Percentiles rank a stretch among this genome's conserved stretches.
phyloP scores from a whole-genome alignment of 1,140 invertebrate genomes.

The Pogonomyrmex californicus region DNA sequence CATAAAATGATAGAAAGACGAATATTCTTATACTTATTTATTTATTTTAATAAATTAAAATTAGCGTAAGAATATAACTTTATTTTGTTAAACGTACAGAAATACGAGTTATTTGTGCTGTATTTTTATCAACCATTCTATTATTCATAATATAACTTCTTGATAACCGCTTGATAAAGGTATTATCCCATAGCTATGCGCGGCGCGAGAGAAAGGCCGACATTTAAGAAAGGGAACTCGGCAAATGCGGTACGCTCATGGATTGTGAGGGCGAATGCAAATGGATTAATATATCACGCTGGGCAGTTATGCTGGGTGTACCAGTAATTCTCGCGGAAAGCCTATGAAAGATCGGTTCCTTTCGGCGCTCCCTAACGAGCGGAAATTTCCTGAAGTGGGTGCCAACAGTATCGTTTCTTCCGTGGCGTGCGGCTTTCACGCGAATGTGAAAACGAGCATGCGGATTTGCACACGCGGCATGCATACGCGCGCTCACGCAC shows the following conservation, averaged over 20 bases:
- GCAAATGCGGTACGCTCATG: constrained; percentile 54
- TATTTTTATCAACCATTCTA: constrained; percentile 1
- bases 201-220: constrained; percentile 47
- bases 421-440: constrained; percentile 44
- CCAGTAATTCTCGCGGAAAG: constrained; percentile 48
- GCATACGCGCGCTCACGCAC: neutral
- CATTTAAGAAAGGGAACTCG: constrained; percentile 64
- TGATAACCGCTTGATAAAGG: constrained; percentile 48
- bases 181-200: constrained; percentile 24
- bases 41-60: constrained; percentile 4
- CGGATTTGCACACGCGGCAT: neutral
- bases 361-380: constrained; percentile 43
- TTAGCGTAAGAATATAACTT: neutral
- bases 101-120: neutral
- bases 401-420: constrained; percentile 57
- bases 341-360: constrained; percentile 57
- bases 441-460: constrained; percentile 53
- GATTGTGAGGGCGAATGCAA: constrained; percentile 62
- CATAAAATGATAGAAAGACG: neutral
- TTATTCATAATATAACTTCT: constrained; percentile 41
- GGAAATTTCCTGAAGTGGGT: constrained; percentile 55
- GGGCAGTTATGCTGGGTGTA: constrained; percentile 58
- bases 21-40: neutral
- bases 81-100: neutral
- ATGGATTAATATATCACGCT: constrained; percentile 60